Percentiles rank a stretch among this genome's conserved stretches.
phyloP scores from a whole-genome alignment of 1,140 invertebrate genomes.

The Oryzaephilus surinamensis region DNA sequence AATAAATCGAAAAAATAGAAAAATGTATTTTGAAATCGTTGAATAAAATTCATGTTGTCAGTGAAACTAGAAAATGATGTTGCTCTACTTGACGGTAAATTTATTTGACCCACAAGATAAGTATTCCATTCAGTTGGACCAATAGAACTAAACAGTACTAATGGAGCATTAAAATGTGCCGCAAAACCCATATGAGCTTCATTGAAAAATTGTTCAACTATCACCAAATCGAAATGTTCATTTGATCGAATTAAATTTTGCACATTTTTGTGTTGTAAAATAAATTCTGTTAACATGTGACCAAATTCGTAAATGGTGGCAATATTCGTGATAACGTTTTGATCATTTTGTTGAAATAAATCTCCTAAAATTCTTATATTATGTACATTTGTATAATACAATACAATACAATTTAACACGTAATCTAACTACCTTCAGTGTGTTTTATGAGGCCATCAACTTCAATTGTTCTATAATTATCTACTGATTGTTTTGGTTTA shows the following conservation, averaged over 20 bases:
- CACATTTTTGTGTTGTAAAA: constrained; percentile 10
- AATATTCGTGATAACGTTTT: constrained; percentile 2
- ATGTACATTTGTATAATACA: background rate
- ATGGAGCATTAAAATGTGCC: constrained; percentile 40
- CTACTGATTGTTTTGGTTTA: background rate
- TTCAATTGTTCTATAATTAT: constrained; percentile 5
- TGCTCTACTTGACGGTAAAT: constrained; percentile 32
- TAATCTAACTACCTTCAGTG: background rate
- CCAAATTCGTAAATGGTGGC: background rate
- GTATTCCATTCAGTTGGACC: constrained; percentile 14
- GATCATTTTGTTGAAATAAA: background rate
- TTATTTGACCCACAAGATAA: constrained; percentile 30
- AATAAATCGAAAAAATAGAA: constrained; percentile 14
- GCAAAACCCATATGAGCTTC: constrained; percentile 53
- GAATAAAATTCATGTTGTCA: constrained; percentile 36
- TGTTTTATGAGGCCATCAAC: background rate
- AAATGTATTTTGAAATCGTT: constrained; percentile 36
- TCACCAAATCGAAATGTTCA: constrained; percentile 49
- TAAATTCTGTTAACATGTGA: background rate
- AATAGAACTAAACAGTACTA: constrained; percentile 1
- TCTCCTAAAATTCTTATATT: background rate
- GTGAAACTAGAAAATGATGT: constrained; percentile 24
- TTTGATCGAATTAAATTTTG: constrained; percentile 15
- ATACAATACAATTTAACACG: background rate
- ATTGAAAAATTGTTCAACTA: constrained; percentile 54